Evolutionary conservation across 2,797 vertebrate species (phyloP).

Genomic region (Neosilurus hyrtlii): DNA sequence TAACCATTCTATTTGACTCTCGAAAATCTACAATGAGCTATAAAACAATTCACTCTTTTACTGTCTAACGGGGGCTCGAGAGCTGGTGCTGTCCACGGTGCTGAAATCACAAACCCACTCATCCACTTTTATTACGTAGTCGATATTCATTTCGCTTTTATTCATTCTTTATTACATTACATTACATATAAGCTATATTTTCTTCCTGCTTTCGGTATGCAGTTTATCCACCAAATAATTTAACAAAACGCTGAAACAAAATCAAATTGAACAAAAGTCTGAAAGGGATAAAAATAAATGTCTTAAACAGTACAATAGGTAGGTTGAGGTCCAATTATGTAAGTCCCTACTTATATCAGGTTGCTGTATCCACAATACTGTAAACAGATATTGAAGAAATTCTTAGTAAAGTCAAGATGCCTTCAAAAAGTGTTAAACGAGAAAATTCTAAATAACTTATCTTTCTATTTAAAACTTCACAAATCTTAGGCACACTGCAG

Average conservation of each 20-base stretch:
- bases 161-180: background rate
- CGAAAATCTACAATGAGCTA: background rate
- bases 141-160: background rate
- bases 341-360: background rate
- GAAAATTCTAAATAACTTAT: background rate
- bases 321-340: background rate
- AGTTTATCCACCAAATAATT: background rate
- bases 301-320: background rate
- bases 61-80: conserved; percentile 2
- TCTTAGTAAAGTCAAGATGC: background rate
- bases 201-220: background rate
- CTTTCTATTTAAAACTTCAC: background rate
- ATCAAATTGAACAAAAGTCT: no score
- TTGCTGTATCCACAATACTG: background rate
- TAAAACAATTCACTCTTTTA: background rate
- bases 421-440: background rate
- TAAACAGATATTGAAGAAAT: background rate
- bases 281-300: background rate
- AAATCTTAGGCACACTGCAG: background rate
- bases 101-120: conserved; percentile 55
- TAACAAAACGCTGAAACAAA: background rate
- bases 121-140: background rate
- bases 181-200: background rate
- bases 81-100: conserved; percentile 63
- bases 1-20: background rate